Evolutionary conservation across 2,888 invertebrate species (phyloP).

Genomic region (Pherbina coryleti): DNA sequence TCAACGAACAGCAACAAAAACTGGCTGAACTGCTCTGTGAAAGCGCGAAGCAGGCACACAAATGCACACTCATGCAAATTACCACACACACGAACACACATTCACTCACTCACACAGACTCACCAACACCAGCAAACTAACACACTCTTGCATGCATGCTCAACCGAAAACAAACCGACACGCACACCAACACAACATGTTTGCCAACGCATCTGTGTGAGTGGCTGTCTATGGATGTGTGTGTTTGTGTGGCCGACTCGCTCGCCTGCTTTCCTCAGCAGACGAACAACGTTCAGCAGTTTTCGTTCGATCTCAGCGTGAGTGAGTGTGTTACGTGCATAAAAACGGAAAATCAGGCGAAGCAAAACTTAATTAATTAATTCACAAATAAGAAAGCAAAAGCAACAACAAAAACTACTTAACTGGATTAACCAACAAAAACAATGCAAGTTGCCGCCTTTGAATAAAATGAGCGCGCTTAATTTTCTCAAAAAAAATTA

Average conservation of each 20-base stretch:
- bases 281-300: slow-evolving; percentile 14
- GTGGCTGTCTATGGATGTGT: neutral
- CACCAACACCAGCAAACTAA: neutral
- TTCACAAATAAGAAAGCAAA: neutral
- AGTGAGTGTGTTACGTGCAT: slow-evolving; percentile 5
- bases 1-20: slow-evolving; percentile 51
- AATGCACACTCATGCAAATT: neutral
- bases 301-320: slow-evolving; percentile 27
- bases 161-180: slow-evolving; percentile 43
- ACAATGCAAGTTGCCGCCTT: neutral
- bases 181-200: slow-evolving; percentile 2
- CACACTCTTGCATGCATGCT: neutral
- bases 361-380: neutral
- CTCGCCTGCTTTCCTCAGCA: neutral
- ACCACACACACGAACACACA: slow-evolving; percentile 8
- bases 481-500: neutral
- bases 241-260: neutral
- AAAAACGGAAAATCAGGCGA: neutral
- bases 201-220: neutral
- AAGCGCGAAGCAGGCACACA: slow-evolving; percentile 1
- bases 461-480: neutral
- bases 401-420: neutral
- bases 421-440: neutral
- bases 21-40: slow-evolving; percentile 52
- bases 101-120: slow-evolving; percentile 8